Conservation (phyloP, 2,113 vertebrate species). For the Paratilapia polleni region DNA sequence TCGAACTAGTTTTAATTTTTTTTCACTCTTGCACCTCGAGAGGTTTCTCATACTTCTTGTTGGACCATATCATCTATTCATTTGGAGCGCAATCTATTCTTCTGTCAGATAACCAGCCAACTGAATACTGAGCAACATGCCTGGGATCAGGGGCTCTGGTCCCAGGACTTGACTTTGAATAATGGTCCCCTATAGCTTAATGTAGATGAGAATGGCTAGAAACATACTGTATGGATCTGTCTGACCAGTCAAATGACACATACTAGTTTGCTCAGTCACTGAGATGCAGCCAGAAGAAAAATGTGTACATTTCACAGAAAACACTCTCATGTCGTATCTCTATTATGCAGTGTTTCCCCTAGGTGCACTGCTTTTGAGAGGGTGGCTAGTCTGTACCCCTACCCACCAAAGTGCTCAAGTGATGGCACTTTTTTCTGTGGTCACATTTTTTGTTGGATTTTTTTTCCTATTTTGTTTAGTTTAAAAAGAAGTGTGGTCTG, state of each 20-base stretch:
- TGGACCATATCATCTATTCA: slow-evolving; percentile 11
- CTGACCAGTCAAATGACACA: slow-evolving; percentile 60
- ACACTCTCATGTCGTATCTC: slow-evolving; percentile 2
- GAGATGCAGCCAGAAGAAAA: slow-evolving; percentile 53
- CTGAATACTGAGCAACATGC: slow-evolving; percentile 38
- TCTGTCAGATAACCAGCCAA: slow-evolving; percentile 40
- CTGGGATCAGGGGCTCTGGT: slow-evolving; percentile 9
- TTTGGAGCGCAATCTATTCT: slow-evolving; percentile 34
- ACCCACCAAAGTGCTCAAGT: background rate
- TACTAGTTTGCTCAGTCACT: slow-evolving; percentile 55
- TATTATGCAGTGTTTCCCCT: background rate
- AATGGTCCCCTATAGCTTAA: slow-evolving; percentile 45
- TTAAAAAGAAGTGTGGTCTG: no score
- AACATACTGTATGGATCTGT: slow-evolving; percentile 56
- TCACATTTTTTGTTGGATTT: no score
- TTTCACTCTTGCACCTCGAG: background rate
- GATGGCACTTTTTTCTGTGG: no score
- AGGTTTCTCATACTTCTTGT: background rate
- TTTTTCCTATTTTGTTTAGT: no score
- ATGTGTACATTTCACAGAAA: slow-evolving; percentile 44
- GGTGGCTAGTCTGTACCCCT: background rate
- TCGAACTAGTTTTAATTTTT: background rate
- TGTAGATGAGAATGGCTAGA: slow-evolving; percentile 50
- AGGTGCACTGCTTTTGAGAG: background rate
- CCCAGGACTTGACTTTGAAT: slow-evolving; percentile 61